These are phyloP conservation scores for Nebria brevicollis DNA, from an alignment of 2,888 invertebrate species.

Conservation along the genomic window DNA sequence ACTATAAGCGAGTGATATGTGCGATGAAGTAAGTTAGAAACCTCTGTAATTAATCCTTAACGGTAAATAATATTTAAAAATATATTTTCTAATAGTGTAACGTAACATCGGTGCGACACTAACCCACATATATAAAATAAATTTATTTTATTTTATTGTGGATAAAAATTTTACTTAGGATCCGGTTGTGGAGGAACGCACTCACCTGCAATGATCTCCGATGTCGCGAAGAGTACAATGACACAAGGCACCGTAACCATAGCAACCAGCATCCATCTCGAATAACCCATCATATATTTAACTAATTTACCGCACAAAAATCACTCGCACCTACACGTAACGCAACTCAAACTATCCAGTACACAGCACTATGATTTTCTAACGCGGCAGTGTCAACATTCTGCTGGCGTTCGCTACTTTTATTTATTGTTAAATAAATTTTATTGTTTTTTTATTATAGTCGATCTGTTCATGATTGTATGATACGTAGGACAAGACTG, in stretches of 20 bases:
- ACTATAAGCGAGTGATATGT: no score
- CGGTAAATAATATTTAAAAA: neutral
- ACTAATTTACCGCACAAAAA: neutral
- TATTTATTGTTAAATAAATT: neutral
- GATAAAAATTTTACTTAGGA: no score
- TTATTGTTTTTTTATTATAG: neutral
- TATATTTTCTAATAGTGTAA: neutral
- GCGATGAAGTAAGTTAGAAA: no score
- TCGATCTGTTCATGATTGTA: neutral
- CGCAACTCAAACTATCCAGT: neutral
- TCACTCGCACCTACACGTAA: neutral
- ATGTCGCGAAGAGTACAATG: neutral
- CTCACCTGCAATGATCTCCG: neutral
- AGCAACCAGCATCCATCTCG: neutral
- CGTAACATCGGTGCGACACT: constrained; percentile 3
- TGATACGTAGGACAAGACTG: constrained; percentile 7
- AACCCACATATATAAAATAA: neutral
- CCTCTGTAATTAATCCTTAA: no score
- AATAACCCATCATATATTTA: neutral
- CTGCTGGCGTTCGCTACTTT: neutral
- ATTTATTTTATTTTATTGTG: no score
- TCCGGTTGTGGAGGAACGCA: neutral
- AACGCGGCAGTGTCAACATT: neutral
- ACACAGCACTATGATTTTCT: neutral
- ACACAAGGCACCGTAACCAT: neutral